Base-by-base conservation (phyloP, 2,888 invertebrate species). In the Orchestes rusci region DNA sequence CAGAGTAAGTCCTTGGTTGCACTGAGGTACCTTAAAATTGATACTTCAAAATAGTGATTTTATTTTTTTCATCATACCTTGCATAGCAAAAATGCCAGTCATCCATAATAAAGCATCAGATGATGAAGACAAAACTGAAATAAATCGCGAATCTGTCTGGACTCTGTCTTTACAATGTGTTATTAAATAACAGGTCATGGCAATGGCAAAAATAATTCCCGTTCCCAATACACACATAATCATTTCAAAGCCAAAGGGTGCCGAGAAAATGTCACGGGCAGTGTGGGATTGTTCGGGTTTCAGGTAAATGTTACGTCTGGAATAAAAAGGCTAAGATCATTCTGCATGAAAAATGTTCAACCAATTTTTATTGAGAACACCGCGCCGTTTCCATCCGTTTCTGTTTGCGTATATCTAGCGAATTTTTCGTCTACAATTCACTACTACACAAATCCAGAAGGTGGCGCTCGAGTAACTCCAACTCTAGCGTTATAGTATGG, bases 231-330 rank as follows among this genome's bases (percentile, higher is more conserved):
- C 79, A 55, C 75, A 75, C 0, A 68, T 61, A 15, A 78, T 58
- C 30, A 80, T 62, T 1, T 70, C 70, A 4, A 66, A 67, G 51
- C 76, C 77, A 56, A 80, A 80, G 1, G 80, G 79, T 1, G 75
- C 74, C 36, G 77, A 53, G 59, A 78, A 80, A 58, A 80, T 79
- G 53, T 80, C 77, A 1, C 76, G 71, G 15, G 48, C 51, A 4
- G 33, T 32, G 30, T 48, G 75, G 0, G 76, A 76, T 54, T 77
- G 75, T 56, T 79, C 73, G 17, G 77, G 77, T 16, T 74, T 73
- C 43, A 79, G 75, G 58, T 79, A 80, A 51, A 80, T 75, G 52
- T 76, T 79, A 51, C 74, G 73, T 71, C 80, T 80, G 33, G n/a
- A n/a, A n/a, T n/a, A n/a, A n/a, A n/a, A 33, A 39, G 50, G 31